Conservation (phyloP, 2,888 invertebrate species). For the Acrobasis repandana region DNA sequence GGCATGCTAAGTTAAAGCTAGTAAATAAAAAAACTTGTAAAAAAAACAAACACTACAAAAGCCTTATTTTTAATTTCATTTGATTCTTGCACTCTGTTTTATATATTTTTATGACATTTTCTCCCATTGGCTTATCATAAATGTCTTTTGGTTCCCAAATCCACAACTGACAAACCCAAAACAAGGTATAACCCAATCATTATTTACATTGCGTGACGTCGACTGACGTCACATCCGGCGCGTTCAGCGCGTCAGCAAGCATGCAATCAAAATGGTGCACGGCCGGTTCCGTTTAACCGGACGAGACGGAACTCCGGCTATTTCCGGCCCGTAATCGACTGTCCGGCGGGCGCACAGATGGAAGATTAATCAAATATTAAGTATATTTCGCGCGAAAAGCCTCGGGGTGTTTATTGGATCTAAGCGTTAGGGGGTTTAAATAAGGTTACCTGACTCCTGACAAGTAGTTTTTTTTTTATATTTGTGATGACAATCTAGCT, state of each 20-base stretch:
- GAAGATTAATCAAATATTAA: slow-evolving; percentile 20
- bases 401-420: slow-evolving; percentile 2
- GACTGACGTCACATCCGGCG: slow-evolving; percentile 6
- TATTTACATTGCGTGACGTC: slow-evolving; percentile 9
- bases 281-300: neutral
- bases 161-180: neutral
- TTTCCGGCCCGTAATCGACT: slow-evolving; percentile 22
- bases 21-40: no score
- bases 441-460: no score
- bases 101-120: no score
- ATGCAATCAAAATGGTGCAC: slow-evolving; percentile 10
- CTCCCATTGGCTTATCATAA: no score
- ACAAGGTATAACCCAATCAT: slow-evolving; percentile 1
- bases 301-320: slow-evolving; percentile 3
- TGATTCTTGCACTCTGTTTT: no score
- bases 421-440: neutral
- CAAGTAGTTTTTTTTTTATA: no score
- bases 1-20: no score
- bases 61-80: no score
- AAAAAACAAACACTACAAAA: no score
- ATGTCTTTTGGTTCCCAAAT: neutral
- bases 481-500: no score
- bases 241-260: neutral
- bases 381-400: neutral
- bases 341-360: slow-evolving; percentile 17